A percentile compares a stretch with the other conserved stretches of the same genome.
Evolutionary conservation across 2,888 invertebrate genomes (phyloP).

Genomic region (Aphidoletes aphidimyza): DNA sequence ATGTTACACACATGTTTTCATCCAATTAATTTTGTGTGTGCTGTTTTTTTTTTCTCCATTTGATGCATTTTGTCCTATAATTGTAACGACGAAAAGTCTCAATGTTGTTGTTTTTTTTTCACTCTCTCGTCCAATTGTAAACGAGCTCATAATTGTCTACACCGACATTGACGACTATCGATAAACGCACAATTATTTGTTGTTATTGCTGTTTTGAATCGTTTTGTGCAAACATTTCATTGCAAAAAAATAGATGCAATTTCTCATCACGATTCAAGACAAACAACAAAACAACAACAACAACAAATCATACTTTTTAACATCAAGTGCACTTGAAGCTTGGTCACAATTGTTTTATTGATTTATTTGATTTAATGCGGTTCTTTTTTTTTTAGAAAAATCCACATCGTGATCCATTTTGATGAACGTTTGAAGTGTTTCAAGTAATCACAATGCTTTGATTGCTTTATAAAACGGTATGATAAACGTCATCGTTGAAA

Average conservation of each 20-base stretch:
- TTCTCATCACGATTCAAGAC: not conserved
- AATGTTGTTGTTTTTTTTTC: no score
- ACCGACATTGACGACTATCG: no score
- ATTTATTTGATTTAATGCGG: not conserved
- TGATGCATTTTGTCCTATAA: not conserved
- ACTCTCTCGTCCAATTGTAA: no score
- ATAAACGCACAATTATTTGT: no score
- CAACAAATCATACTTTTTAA: not conserved
- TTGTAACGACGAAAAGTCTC: not conserved
- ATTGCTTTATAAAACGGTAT: not conserved
- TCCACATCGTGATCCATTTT: constrained; percentile 33
- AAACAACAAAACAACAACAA: no score
- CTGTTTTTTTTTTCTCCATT: no score
- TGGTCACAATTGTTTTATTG: not conserved
- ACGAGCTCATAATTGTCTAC: no score
- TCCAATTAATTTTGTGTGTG: not conserved
- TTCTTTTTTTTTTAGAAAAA: no score
- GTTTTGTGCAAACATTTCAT: not conserved
- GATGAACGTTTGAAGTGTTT: not conserved
- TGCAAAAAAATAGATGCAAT: not conserved
- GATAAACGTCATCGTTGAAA: constrained; percentile 15
- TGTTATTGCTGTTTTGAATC: no score
- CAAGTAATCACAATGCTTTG: not conserved
- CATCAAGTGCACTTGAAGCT: not conserved
- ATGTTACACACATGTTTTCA: not conserved